phyloP scores from a whole-genome alignment of 2,113 vertebrate species.

The Tichodroma muraria region DNA sequence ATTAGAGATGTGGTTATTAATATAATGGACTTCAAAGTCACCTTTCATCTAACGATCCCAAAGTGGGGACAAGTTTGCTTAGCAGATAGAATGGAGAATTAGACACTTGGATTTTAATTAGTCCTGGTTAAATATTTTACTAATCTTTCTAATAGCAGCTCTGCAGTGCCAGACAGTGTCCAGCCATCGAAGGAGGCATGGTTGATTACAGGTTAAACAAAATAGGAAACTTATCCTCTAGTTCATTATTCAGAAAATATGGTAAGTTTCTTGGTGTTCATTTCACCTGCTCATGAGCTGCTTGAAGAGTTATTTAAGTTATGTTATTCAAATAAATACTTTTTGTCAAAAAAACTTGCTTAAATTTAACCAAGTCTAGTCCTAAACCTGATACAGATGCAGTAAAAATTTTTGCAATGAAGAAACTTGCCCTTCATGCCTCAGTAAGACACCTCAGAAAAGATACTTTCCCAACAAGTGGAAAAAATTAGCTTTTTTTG shows the following conservation, averaged over 20 bases:
- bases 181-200: background rate
- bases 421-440: background rate
- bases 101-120: constrained; percentile 19
- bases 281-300: background rate
- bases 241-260: background rate
- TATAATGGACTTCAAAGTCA: constrained; percentile 53
- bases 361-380: background rate
- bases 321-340: background rate
- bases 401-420: background rate
- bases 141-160: background rate
- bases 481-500: background rate
- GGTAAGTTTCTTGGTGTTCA: background rate
- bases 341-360: background rate
- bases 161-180: background rate
- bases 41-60: constrained; percentile 43
- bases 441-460: background rate
- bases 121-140: constrained; percentile 26
- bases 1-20: constrained; percentile 62
- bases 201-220: background rate
- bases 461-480: background rate
- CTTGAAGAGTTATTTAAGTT: background rate
- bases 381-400: background rate
- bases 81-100: background rate
- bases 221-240: background rate
- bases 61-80: constrained; percentile 18